Conservation (phyloP, 2,113 vertebrate species). For the Macheiramphus alcinus region DNA sequence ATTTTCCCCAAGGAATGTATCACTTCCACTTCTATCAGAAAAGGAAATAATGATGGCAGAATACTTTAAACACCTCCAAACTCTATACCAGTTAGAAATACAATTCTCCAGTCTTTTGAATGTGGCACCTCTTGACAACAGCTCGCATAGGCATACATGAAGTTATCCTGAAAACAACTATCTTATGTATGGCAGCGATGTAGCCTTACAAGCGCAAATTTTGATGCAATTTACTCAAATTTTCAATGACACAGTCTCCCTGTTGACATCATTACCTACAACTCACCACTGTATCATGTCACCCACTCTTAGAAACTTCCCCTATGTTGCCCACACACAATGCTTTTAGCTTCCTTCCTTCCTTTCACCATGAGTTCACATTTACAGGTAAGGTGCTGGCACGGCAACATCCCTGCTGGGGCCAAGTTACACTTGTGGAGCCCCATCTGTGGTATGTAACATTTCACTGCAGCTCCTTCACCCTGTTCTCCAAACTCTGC, state of each 20-base stretch:
- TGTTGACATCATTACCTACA: background rate
- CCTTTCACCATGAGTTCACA: background rate
- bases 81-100: background rate
- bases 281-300: background rate
- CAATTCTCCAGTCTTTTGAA: background rate
- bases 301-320: background rate
- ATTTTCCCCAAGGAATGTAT: background rate
- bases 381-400: background rate
- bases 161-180: background rate
- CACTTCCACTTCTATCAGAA: background rate
- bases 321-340: fast-evolving
- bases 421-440: background rate
- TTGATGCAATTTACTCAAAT: background rate
- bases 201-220: background rate
- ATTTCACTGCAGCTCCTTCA: background rate
- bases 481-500: background rate
- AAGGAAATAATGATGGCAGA: background rate
- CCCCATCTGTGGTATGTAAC: fast-evolving
- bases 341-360: background rate
- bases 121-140: background rate
- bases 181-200: background rate
- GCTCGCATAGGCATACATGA: background rate
- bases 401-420: background rate
- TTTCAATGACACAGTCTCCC: background rate
- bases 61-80: background rate